Conservation (phyloP, 2,797 vertebrate species). For the Rhynchonycteris naso region DNA sequence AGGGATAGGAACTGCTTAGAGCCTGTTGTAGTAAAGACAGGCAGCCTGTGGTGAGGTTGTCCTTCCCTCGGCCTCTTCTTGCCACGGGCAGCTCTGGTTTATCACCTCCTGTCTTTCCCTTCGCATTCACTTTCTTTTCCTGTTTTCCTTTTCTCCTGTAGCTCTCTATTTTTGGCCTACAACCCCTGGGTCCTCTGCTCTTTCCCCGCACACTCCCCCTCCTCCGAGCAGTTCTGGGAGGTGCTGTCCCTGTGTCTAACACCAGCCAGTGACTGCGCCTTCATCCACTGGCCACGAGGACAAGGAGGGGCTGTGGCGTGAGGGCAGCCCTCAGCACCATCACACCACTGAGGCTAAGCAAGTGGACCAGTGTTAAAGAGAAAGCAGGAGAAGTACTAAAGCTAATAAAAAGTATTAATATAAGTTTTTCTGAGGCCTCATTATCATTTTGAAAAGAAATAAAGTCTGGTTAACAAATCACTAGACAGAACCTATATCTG, state of each 20-base stretch:
- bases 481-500: background rate
- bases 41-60: fast-evolving
- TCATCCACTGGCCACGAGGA: background rate
- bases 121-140: background rate
- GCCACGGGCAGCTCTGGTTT: background rate
- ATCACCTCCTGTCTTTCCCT: background rate
- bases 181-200: background rate
- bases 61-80: background rate
- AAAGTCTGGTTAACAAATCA: conserved; percentile 3
- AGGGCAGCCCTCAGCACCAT: background rate
- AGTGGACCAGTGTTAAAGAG: background rate
- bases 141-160: background rate
- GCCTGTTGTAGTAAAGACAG: fast-evolving
- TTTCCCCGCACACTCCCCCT: background rate
- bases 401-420: background rate
- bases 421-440: background rate
- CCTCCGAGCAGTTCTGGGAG: background rate
- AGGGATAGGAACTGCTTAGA: background rate
- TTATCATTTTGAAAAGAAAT: background rate
- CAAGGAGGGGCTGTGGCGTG: background rate
- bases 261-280: background rate
- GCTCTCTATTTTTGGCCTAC: background rate
- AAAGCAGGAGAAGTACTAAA: background rate
- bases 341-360: background rate
- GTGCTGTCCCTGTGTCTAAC: background rate